Conservation (phyloP, 2,888 invertebrate genomes). For the Himalopsyche anomala region DNA sequence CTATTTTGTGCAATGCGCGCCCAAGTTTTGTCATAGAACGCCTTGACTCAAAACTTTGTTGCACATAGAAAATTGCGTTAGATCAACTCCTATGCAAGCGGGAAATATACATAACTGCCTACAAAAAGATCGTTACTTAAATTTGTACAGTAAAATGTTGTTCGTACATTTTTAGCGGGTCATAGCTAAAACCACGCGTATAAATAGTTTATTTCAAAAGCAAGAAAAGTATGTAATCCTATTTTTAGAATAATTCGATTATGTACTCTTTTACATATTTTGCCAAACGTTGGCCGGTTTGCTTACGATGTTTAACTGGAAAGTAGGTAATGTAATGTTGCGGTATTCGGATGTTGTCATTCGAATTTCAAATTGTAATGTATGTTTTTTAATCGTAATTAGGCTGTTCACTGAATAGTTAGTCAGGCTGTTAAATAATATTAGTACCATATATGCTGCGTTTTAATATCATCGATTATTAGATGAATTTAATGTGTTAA, state of each 20-base stretch:
- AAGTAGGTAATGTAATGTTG: background rate
- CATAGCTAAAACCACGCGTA: too few species aligned
- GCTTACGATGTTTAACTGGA: background rate
- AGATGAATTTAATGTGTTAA: too few species aligned
- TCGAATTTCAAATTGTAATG: slow-evolving; percentile 9
- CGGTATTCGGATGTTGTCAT: slow-evolving; percentile 15
- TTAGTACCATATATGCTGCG: background rate
- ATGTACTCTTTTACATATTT: too few species aligned
- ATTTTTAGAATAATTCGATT: too few species aligned
- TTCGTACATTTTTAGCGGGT: too few species aligned
- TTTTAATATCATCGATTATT: background rate
- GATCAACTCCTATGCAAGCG: slow-evolving; percentile 39
- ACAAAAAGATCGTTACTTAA: background rate
- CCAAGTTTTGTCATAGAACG: slow-evolving; percentile 60
- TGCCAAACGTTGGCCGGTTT: too few species aligned
- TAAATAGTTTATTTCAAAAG: too few species aligned
- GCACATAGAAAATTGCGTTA: slow-evolving; percentile 51
- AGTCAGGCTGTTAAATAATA: background rate
- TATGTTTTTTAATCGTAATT: slow-evolving; percentile 1
- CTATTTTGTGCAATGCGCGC: slow-evolving; percentile 50
- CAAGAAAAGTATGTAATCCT: too few species aligned
- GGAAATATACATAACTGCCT: slow-evolving; percentile 24
- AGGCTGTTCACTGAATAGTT: background rate
- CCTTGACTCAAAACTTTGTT: slow-evolving; percentile 48
- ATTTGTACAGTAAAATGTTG: too few species aligned